Base-by-base conservation (phyloP, 1,140 invertebrate species). In the Prorops nasuta region DNA sequence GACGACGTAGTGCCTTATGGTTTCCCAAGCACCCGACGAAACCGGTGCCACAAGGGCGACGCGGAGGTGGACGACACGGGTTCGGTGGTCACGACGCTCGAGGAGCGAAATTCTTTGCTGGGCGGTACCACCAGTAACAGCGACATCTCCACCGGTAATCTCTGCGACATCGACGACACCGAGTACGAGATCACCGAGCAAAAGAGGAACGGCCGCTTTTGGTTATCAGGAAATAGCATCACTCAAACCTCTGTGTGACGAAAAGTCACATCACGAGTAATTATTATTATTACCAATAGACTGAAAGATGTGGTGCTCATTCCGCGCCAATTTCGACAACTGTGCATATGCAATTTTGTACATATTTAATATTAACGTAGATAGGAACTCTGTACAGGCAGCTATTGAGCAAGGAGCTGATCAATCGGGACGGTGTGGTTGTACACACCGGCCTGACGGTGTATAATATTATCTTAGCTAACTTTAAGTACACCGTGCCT, bases 161-260 rank as follows among this genome's bases (percentile, higher is more conserved):
- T 95, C 21, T 95, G 92, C 80, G 92, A 94, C 80, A 93, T 95
- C 66, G 92, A 94, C 76, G 92, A 94, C 76, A 90, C 88, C n/a
- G 90, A 92, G 68, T 84, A 81, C 63, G 87, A 89, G 66, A 68
- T 71, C 49, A 66, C 75, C 46, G 80, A 83, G 61, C 75, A 79
- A 45, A 83, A 83, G 63, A 80, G 73, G 41, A 71, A 81, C 48
- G 67, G 72, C 16, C 64, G 72, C 4, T 55, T 70, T 20, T 81
- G 80, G 72, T 60, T 79, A 45, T 69, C 73, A 14, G 70, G 75
- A 16, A 76, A 70, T 53, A 69, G 75, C 39, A 76, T 83, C 45
- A 81, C 82, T 38, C 81, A 83, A 49, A 83, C 81, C 22, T 80
- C 80, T 47, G 81, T 83, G 71, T 83, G 81, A 83, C 79, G 58